Base-by-base conservation (phyloP, 2,113 vertebrate genomes). In the Dryoscopus gambensis region DNA sequence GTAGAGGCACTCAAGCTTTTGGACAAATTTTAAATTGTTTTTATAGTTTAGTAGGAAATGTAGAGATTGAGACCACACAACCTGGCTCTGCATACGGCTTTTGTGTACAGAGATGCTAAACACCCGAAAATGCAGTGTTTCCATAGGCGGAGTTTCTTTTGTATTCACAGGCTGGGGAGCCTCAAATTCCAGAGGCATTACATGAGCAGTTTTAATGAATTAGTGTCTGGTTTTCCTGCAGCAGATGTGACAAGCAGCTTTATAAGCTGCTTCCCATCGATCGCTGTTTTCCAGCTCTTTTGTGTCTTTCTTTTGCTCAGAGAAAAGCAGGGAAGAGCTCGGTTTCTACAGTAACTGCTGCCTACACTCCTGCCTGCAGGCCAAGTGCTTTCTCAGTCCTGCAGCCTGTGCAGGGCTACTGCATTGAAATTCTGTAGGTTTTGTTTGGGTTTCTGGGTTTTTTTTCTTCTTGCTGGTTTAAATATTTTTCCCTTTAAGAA, bases 151-250 rank as follows among this genome's bases (percentile, higher is more conserved):
- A 95, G 96, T 97, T 97, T 95, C 96, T 96, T 98, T 98, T 97
- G 94, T 97, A 70, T 95, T 97, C 94, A 75, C 89, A 81, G 86
- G 90, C 96, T 94, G 90, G 91, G 96, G 96, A 97, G 97, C 97
- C 97, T 97, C 95, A 97, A 97, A 98, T 98, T 98, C 98, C 98
- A 98, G 93, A 97, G 94, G 96, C 97, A 97, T 98, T 98, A 98
- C 97, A 97, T 96, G 96, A 97, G 95, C 96, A 97, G 94, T 96
- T 97, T 97, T 97, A 97, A 97, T 98, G 96, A 98, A 97, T 98
- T 97, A 96, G 93, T 92, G 97, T 97, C 97, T 98, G 97, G 95
- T 96, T 97, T 97, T 97, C 95, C 93, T 97, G 97, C 97, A 98
- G 97, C 96, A 97, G 97, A 98, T 97, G 97, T 97, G 97, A 98